Evolutionary conservation across 1,140 invertebrate species (phyloP).

Genomic region (Alviniconcha marisindica): DNA sequence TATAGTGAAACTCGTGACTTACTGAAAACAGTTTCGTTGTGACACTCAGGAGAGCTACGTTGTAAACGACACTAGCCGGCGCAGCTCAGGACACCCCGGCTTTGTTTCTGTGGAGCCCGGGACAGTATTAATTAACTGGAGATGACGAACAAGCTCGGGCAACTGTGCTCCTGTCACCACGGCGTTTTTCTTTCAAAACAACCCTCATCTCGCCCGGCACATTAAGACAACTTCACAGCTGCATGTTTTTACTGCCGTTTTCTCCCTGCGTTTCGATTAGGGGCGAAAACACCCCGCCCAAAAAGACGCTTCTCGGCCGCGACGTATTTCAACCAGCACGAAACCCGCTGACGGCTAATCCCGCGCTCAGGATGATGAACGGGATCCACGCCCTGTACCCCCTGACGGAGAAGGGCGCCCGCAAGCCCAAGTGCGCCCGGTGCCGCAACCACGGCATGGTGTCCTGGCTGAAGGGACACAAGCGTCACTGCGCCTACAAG

Average conservation of each 20-base stretch:
- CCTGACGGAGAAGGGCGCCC: conserved; percentile 73
- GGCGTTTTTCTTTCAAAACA: no score
- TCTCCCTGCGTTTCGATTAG: neutral
- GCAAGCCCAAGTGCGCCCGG: conserved; percentile 78
- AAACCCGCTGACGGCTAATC: neutral
- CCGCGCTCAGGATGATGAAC: conserved; percentile 56
- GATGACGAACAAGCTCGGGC: no score
- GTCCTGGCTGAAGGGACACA: conserved; percentile 92
- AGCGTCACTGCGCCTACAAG: conserved; percentile 90
- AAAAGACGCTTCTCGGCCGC: neutral
- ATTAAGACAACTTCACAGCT: neutral
- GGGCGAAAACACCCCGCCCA: neutral
- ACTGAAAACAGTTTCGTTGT: no score
- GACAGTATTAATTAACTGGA: no score
- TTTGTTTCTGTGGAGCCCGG: no score
- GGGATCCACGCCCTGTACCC: conserved; percentile 70
- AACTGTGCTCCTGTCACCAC: no score
- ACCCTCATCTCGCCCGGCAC: no score
- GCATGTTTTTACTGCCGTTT: neutral
- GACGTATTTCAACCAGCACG: neutral
- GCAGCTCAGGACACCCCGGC: no score
- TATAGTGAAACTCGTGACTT: no score
- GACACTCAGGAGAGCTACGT: no score
- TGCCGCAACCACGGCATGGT: conserved; percentile 91
- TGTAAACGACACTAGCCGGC: no score